Base-by-base conservation (phyloP, 2,113 vertebrate genomes). In the Phocoena sinus region DNA sequence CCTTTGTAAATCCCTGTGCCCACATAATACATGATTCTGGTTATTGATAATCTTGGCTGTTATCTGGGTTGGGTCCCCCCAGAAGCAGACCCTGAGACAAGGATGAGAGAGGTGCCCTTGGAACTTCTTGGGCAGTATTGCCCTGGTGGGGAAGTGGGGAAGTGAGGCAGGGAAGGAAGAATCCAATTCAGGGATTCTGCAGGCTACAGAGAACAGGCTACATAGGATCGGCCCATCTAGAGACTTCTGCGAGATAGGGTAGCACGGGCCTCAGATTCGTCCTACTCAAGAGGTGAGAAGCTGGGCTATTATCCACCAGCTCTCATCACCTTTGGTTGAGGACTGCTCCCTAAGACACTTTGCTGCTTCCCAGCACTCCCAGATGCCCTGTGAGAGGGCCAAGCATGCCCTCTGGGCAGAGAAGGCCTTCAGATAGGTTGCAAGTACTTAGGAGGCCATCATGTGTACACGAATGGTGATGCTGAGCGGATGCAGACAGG, bases 381-480 rank as follows among this genome's bases (percentile, higher is more conserved):
- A 6, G 33, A 60, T 25, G 25, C 88, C 80, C 36, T 23, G 50
- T 3, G 23, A 25, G 44, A 28, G 26, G 50, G 28, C 44, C 0
- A 7, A 68, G n/a, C 20, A 1, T 67, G 70, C 9, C 28, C 79
- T 28, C 53, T 0, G 5, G 68, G 25, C 80, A 83, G 92, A 86
- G 47, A 18, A 20, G 25, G 20, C 41, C 56, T 70, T 53, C 4
- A 1, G 47, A 60, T 33, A 44, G 26, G 26, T 25, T 18, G 11
- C 9, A n/a, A 56, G 58, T 8, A 5, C 73, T 41, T 65, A 17
- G 5, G 73, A 76, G 60, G 17, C 38, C 4, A 17, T 6, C 26
- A 1, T 0, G 3, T 47, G 56, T 41, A 0, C 23, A 1, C 36
- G 71, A 38, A n/a, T 4, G 0, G 33, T 26, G 18, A 63, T 44